These are phyloP conservation scores for Brachycybe producta DNA, from an alignment of 2,888 invertebrate genomes.

Conservation along the genomic window DNA sequence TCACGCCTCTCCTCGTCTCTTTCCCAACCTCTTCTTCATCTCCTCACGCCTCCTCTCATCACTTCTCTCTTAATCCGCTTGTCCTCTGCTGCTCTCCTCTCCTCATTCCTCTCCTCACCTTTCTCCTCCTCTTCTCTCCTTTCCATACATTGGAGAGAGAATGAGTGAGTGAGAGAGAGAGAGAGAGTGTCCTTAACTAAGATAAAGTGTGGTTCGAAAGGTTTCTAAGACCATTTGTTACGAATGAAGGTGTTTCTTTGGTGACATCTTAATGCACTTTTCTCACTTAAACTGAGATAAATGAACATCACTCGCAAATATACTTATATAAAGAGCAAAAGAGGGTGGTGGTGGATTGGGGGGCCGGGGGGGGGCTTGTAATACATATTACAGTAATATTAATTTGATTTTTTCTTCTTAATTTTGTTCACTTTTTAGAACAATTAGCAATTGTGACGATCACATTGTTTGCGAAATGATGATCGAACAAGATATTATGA, in stretches of 20 bases:
- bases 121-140: background rate
- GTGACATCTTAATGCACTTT: slow-evolving; percentile 10
- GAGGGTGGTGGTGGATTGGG: background rate
- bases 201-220: too few relatives aligned
- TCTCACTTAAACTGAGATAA: background rate
- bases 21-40: too few relatives aligned
- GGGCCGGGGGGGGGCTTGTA: background rate
- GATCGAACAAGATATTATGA: slow-evolving; percentile 56
- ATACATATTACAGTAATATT: background rate
- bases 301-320: background rate
- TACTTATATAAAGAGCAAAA: too few relatives aligned
- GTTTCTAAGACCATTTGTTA: slow-evolving; percentile 2
- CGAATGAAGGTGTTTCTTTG: background rate
- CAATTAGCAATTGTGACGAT: slow-evolving; percentile 47
- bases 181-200: background rate
- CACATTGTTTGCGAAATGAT: slow-evolving; percentile 49
- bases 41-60: too few relatives aligned
- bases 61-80: too few relatives aligned
- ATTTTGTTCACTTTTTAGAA: slow-evolving; percentile 34
- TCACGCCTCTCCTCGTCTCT: too few relatives aligned
- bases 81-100: background rate
- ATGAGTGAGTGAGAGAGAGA: background rate
- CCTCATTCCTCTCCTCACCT: background rate
- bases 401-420: too few relatives aligned
- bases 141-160: background rate